These are phyloP conservation scores for Stomatorhinus walkeri DNA, from an alignment of 2,797 vertebrate species.

Conservation along the genomic window DNA sequence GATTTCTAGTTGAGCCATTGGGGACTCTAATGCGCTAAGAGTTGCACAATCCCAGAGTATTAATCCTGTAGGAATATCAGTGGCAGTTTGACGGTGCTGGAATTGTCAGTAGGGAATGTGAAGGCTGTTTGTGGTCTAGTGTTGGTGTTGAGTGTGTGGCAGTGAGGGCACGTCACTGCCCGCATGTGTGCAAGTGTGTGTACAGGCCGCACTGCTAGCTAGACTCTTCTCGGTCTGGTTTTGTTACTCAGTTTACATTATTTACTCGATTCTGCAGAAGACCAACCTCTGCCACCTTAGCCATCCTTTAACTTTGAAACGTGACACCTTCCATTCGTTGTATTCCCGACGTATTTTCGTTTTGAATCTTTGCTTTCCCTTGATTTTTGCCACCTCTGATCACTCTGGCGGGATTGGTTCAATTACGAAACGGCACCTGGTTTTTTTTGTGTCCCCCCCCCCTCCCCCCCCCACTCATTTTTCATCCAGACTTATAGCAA, in stretches of 20 bases:
- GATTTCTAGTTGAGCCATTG: background rate
- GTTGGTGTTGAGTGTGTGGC: conserved; percentile 36
- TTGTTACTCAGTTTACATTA: conserved; percentile 8
- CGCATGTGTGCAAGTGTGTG: conserved; percentile 10
- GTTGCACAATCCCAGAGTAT: conserved; percentile 52
- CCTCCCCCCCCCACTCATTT: background rate
- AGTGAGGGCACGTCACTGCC: conserved; percentile 22
- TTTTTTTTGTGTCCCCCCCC: conserved; percentile 23
- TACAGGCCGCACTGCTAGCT: conserved; percentile 14
- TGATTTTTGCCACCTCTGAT: conserved; percentile 17
- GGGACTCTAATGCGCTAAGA: background rate
- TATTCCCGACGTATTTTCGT: conserved; percentile 26
- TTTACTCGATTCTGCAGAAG: conserved; percentile 19
- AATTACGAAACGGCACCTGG: conserved; percentile 26
- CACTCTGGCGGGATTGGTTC: conserved; percentile 11
- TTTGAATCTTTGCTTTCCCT: background rate
- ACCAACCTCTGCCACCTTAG: conserved; percentile 12
- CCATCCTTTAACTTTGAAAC: conserved; percentile 30
- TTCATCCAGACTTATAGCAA: background rate
- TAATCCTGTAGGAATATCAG: conserved; percentile 55
- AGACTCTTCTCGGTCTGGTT: background rate
- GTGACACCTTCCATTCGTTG: conserved; percentile 33
- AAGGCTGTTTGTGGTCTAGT: conserved; percentile 43
- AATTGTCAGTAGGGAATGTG: conserved; percentile 30
- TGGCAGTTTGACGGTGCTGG: conserved; percentile 41